phyloP scores from a whole-genome alignment of 2,888 invertebrate genomes.

The Plagodis dolabraria region DNA sequence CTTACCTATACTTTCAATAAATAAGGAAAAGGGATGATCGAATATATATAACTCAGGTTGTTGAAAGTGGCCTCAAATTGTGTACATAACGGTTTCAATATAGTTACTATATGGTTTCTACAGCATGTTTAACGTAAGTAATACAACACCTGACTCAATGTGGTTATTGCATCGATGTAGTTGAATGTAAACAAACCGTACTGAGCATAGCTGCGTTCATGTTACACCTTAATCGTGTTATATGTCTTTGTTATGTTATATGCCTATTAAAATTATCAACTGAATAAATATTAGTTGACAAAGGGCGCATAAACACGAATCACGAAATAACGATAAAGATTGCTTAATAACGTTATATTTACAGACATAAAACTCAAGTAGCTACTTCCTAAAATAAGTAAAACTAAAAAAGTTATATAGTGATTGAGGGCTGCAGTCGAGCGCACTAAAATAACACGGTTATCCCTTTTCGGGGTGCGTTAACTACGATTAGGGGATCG shows the following conservation, averaged over 20 bases:
- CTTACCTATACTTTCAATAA: too few species aligned
- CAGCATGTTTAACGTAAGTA: conserved; percentile 59
- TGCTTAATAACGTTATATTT: neutral
- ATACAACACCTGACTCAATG: conserved; percentile 63
- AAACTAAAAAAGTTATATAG: conserved; percentile 21
- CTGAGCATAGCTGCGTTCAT: conserved; percentile 41
- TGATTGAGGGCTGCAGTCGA: conserved; percentile 41
- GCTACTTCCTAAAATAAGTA: conserved; percentile 2
- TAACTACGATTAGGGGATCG: conserved; percentile 72
- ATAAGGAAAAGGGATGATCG: too few species aligned
- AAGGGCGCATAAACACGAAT: conserved; percentile 3
- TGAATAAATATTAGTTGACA: conserved; percentile 11
- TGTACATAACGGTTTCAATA: too few species aligned
- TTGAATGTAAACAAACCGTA: conserved; percentile 64
- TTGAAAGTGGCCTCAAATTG: too few species aligned
- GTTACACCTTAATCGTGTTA: conserved; percentile 39
- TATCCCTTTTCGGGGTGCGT: conserved; percentile 74
- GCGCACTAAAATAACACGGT: conserved; percentile 67
- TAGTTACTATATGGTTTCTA: conserved; percentile 1
- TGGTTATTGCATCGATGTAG: conserved; percentile 57
- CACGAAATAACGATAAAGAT: neutral
- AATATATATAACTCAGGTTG: too few species aligned
- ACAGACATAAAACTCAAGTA: neutral
- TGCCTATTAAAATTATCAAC: conserved; percentile 8
- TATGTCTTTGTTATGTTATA: conserved; percentile 17